phyloP scores from a whole-genome alignment of 1,140 invertebrate species.

The Eulimnadia texana region DNA sequence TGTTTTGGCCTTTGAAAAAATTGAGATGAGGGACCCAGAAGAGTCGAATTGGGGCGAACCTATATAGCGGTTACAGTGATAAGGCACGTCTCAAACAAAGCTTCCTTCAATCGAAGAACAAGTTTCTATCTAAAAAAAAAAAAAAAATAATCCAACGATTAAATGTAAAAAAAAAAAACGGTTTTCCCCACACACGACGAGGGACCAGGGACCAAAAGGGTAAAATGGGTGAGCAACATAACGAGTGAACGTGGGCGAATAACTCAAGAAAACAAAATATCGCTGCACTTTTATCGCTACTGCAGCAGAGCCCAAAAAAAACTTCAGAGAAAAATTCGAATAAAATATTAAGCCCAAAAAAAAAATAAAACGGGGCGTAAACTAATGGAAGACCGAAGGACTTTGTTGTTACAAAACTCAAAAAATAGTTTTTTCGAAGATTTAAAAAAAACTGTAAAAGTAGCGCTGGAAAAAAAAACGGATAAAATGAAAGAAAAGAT shows the following conservation, averaged over 20 bases:
- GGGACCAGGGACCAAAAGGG: neutral
- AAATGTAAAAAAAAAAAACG: neutral
- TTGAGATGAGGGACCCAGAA: too few species aligned
- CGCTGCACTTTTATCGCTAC: neutral
- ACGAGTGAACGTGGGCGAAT: neutral
- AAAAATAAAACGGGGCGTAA: neutral
- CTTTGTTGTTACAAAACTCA: constrained; percentile 3
- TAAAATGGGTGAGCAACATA: neutral
- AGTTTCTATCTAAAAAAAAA: too few species aligned
- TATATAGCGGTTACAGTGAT: too few species aligned
- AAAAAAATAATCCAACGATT: too few species aligned
- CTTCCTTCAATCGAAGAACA: too few species aligned
- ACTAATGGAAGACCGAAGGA: constrained; percentile 7
- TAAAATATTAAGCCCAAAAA: neutral
- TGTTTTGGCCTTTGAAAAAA: too few species aligned
- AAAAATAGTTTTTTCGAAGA: neutral
- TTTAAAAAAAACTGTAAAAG: constrained; percentile 1
- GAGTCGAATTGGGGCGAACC: too few species aligned
- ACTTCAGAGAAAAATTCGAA: neutral
- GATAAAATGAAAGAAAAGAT: neutral
- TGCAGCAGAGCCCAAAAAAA: too few species aligned
- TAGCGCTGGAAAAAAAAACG: neutral
- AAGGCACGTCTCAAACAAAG: too few species aligned
- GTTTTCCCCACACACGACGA: neutral
- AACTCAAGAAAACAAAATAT: neutral